Percentiles rank a stretch among this genome's conserved stretches.
Conservation (phyloP, 2,113 vertebrate genomes). For the Eclectus roratus region DNA sequence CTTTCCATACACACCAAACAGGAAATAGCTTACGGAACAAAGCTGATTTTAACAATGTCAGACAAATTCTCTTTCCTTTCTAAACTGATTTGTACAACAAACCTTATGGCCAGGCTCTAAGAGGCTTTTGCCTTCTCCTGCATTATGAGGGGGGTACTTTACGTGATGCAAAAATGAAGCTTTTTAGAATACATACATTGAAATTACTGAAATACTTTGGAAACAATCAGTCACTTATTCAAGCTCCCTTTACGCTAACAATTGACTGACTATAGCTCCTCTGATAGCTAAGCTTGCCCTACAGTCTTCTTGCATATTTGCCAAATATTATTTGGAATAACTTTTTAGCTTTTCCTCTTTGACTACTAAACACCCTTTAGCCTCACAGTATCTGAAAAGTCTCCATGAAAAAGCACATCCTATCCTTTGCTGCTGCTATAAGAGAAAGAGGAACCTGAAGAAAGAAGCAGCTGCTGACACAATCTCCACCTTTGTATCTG, state of each 20-base stretch:
- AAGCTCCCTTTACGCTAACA: neutral
- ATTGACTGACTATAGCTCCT: neutral
- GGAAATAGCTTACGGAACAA: neutral
- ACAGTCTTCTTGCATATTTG: neutral
- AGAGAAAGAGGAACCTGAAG: neutral
- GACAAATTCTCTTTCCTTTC: neutral
- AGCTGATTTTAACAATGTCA: neutral
- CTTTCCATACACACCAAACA: neutral
- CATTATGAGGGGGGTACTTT: neutral
- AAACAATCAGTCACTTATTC: neutral
- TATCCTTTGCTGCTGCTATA: neutral
- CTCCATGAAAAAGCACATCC: neutral
- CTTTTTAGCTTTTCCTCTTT: neutral
- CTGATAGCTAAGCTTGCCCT: neutral
- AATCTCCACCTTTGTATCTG: neutral
- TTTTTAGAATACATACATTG: neutral
- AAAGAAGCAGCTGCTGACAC: neutral
- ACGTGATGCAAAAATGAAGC: neutral
- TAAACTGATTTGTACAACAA: neutral
- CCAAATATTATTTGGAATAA: neutral
- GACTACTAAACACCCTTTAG: neutral
- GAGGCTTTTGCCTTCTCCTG: neutral
- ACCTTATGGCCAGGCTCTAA: neutral
- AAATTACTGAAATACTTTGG: neutral
- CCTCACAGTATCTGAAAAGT: neutral